Evolutionary conservation across 2,113 vertebrate species (phyloP), one percentile per base, ranked within the genome.

Genomic region (Guaruba guarouba): DNA sequence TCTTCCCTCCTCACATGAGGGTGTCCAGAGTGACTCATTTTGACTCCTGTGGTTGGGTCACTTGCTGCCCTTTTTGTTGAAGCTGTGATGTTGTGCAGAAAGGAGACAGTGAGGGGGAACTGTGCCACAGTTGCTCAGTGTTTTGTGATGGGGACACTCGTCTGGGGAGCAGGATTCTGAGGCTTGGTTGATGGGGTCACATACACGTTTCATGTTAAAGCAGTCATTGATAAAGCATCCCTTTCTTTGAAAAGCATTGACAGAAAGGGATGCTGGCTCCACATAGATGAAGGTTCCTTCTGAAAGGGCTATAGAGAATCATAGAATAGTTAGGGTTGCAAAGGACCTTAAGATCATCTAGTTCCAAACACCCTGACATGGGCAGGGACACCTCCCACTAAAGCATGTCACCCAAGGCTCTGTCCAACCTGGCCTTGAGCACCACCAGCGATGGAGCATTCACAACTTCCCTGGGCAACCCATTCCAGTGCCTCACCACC

Each of bases 101-200:
- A 43, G 71, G 71, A 66, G 63, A 20, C 28, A 15, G 18, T 13
- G 17, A 41, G 54, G 48, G 68, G 59, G 43, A 68, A 5, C 41
- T 1, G 3, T 0, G 0, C 55, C n/a, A 43, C 37, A 13, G 25
- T 35, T 2, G 2, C 41, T 35, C 49, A 49, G 46, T 0, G 0
- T 90, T 73, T 67, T 61, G 48, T 0, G 0, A 3, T 8, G 57
- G 48, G 20, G 57, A 24, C 0, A 0, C 28, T 90, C 8, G 1
- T 20, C 27, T 1, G 1, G 51, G 24, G 51, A 79, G 17, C 1
- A 3, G 71, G 49, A 44, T 62, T n/a, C 64, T 39, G 25, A 39
- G 14, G 28, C n/a, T 83, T 1, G 1, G 18, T 28, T 95, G 48
- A 29, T 7, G 0, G 0, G 17, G 11, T 27, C 43, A 44, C 27